phyloP scores from a whole-genome alignment of 2,113 vertebrate species.

The Taurulus bubalis region DNA sequence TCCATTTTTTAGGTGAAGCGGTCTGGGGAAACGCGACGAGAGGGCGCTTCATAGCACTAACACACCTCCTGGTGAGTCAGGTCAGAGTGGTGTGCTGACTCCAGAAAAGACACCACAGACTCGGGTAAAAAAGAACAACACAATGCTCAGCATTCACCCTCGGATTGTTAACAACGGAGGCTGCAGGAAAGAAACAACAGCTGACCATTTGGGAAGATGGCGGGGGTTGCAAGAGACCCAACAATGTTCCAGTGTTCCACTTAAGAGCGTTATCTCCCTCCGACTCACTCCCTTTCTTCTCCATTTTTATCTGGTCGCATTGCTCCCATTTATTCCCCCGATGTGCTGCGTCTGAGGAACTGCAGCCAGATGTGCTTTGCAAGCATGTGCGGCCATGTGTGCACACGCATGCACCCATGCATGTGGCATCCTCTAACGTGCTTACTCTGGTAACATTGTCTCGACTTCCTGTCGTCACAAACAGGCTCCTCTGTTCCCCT shows the following conservation, averaged over 20 bases:
- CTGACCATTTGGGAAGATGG: conserved; percentile 56
- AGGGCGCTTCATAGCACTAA: no score
- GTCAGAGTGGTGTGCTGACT: conserved; percentile 79
- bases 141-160: conserved; percentile 79
- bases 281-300: conserved; percentile 1
- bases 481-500: conserved; percentile 65
- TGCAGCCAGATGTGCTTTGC: conserved; percentile 39
- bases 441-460: conserved; percentile 59
- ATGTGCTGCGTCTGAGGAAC: conserved; percentile 33
- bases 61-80: conserved; percentile 69
- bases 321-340: not conserved
- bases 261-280: conserved; percentile 46
- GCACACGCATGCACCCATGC: conserved; percentile 62
- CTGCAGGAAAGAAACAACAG: conserved; percentile 44
- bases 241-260: conserved; percentile 68
- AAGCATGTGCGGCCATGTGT: conserved; percentile 34
- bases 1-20: conserved; percentile 49
- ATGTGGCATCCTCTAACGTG: conserved; percentile 68
- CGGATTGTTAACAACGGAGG: conserved; percentile 65
- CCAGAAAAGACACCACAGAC: conserved; percentile 71
- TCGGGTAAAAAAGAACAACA: conserved; percentile 39
- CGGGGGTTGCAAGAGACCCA: conserved; percentile 44
- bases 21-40: conserved; percentile 28
- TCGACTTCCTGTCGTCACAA: conserved; percentile 78
- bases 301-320: conserved; percentile 2